Conservation (phyloP, 2,797 vertebrate species). For the Echeneis naucrates region DNA sequence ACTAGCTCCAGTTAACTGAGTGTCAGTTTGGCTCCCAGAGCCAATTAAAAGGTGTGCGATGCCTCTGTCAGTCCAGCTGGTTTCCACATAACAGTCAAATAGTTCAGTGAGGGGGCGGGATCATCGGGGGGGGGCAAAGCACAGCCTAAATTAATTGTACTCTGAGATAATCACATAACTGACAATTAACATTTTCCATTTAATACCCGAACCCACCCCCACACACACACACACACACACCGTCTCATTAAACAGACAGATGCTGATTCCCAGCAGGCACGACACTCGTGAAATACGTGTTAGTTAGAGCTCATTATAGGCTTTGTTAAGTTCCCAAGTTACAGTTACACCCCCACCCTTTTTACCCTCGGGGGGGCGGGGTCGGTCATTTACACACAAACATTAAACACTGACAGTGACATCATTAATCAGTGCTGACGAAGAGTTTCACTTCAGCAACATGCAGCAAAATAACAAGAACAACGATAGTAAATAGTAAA, state of each 20-base stretch:
- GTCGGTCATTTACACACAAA: conserved; percentile 22
- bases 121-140: conserved; percentile 26
- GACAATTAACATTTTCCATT: conserved; percentile 57
- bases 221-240: not conserved
- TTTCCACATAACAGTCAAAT: conserved; percentile 28
- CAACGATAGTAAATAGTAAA: no score
- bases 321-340: conserved; percentile 37
- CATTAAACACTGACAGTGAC: conserved; percentile 43
- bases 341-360: conserved; percentile 9
- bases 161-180: conserved; percentile 58
- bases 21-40: conserved; percentile 47
- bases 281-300: conserved; percentile 44
- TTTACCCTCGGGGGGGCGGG: not conserved
- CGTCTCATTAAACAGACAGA: conserved; percentile 44
- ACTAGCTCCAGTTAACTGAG: conserved; percentile 42
- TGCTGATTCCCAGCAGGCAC: conserved; percentile 55
- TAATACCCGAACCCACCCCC: conserved; percentile 21
- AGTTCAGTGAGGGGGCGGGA: conserved; percentile 22
- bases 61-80: conserved; percentile 36
- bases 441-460: conserved; percentile 29
- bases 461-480: not conserved
- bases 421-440: conserved; percentile 28
- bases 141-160: conserved; percentile 57
- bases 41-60: conserved; percentile 70
- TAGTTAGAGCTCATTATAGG: conserved; percentile 42